phyloP scores from a whole-genome alignment of 2,113 vertebrate genomes.

The Nansenia antarctica region DNA sequence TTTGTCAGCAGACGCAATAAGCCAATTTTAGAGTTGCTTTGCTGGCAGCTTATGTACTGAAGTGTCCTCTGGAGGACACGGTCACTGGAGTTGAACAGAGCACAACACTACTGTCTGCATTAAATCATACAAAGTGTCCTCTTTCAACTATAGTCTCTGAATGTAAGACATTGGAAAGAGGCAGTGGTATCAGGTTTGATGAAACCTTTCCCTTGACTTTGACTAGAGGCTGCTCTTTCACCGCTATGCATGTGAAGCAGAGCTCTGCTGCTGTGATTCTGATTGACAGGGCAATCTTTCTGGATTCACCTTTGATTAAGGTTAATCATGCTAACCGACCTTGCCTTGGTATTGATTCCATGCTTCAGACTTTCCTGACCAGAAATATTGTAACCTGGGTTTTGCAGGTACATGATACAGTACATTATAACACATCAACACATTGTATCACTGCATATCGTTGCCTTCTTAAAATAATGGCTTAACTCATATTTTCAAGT shows the following conservation, averaged over 20 bases:
- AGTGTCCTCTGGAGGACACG: conserved; percentile 38
- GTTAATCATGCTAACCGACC: conserved; percentile 25
- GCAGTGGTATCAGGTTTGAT: neutral
- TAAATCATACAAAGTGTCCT: conserved; percentile 43
- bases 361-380: conserved; percentile 41
- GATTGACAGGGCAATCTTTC: conserved; percentile 29
- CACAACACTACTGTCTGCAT: conserved; percentile 28
- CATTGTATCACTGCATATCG: too few relatives aligned
- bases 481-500: too few relatives aligned
- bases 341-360: conserved; percentile 25
- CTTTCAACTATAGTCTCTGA: conserved; percentile 27
- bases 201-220: neutral
- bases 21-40: conserved; percentile 42
- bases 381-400: conserved; percentile 28
- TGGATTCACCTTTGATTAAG: conserved; percentile 46
- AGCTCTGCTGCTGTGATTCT: conserved; percentile 12
- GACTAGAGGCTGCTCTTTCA: neutral
- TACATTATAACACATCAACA: too few relatives aligned
- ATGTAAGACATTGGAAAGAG: neutral
- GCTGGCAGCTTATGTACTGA: conserved; percentile 40
- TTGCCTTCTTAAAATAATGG: too few relatives aligned
- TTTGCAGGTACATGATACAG: too few relatives aligned
- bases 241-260: neutral
- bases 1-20: conserved; percentile 60
- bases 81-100: conserved; percentile 19